These are phyloP conservation scores for Schizotus pectinicornis DNA, from an alignment of 2,888 invertebrate species.

Conservation along the genomic window DNA sequence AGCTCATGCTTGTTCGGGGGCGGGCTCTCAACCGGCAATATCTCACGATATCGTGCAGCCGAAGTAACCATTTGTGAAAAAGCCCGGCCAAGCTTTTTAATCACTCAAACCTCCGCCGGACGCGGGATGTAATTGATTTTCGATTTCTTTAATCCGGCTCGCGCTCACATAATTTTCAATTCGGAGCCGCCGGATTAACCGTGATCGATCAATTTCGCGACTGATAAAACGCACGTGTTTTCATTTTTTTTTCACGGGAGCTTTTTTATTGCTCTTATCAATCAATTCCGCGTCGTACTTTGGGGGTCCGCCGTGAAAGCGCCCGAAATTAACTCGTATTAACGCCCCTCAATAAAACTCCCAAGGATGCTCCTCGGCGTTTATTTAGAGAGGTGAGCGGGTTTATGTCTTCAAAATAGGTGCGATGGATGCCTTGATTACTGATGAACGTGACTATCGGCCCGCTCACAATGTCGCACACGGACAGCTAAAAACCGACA, in stretches of 20 bases:
- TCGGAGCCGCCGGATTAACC: background rate
- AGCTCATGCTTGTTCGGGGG: constrained; percentile 28
- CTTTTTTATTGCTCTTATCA: constrained; percentile 10
- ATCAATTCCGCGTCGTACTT: background rate
- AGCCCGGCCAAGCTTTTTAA: constrained; percentile 34
- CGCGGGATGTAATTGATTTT: constrained; percentile 41
- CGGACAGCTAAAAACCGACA: too few species aligned
- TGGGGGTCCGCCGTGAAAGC: too few species aligned
- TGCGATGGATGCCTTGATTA: constrained; percentile 21
- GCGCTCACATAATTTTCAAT: constrained; percentile 4
- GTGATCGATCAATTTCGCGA: background rate
- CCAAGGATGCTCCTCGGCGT: constrained; percentile 12
- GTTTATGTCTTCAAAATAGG: constrained; percentile 20
- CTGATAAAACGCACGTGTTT: background rate
- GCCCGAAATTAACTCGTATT: constrained; percentile 17
- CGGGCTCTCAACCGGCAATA: constrained; percentile 29
- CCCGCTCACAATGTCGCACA: too few species aligned
- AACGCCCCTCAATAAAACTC: constrained; percentile 16
- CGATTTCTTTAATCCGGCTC: constrained; percentile 22
- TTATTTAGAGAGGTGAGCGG: constrained; percentile 19
- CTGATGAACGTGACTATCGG: constrained; percentile 6
- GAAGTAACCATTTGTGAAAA: constrained; percentile 41
- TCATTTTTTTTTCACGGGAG: constrained; percentile 1
- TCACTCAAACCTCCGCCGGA: constrained; percentile 16
- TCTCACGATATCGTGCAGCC: constrained; percentile 38